A percentile compares a stretch with the other conserved stretches of the same genome.
Conservation (phyloP, 2,888 invertebrate species). For the Calliphora vomitoria region DNA sequence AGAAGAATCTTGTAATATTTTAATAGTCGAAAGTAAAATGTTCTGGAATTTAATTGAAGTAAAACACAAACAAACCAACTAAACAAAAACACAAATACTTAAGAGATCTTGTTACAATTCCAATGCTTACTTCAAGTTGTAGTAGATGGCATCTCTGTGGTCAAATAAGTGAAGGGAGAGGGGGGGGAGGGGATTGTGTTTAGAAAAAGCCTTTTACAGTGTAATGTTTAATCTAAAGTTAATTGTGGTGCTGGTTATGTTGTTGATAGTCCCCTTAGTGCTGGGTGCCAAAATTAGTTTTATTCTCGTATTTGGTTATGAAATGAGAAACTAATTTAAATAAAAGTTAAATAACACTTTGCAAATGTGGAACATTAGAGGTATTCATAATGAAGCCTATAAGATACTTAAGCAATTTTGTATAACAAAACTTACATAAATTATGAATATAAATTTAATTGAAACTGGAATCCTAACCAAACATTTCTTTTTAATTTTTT, state of each 20-base stretch:
- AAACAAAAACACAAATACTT: slow-evolving; percentile 30
- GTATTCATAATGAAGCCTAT: too few species aligned
- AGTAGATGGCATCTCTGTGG: neutral
- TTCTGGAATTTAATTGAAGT: slow-evolving; percentile 37
- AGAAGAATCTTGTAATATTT: slow-evolving; percentile 18
- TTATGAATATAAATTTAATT: too few species aligned
- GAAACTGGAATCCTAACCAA: too few species aligned
- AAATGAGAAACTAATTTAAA: slow-evolving; percentile 41
- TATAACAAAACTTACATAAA: too few species aligned
- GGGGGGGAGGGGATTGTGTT: too few species aligned
- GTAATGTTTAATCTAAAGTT: slow-evolving; percentile 47
- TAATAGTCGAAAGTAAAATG: slow-evolving; percentile 25
- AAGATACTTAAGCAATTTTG: too few species aligned
- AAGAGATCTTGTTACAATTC: slow-evolving; percentile 26
- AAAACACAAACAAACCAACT: slow-evolving; percentile 29
- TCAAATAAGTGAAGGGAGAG: neutral
- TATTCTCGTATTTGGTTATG: slow-evolving; percentile 11
- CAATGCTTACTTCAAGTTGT: slow-evolving; percentile 8
- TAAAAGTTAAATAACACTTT: slow-evolving; percentile 38
- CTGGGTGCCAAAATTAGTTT: slow-evolving; percentile 59
- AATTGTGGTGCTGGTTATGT: slow-evolving; percentile 50
- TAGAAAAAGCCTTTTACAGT: slow-evolving; percentile 33
- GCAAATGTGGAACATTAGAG: slow-evolving; percentile 26
- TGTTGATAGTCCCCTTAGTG: neutral
- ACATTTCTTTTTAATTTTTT: too few species aligned